Conservation (phyloP, 2,113 vertebrate species). For the Ranitomeya variabilis region DNA sequence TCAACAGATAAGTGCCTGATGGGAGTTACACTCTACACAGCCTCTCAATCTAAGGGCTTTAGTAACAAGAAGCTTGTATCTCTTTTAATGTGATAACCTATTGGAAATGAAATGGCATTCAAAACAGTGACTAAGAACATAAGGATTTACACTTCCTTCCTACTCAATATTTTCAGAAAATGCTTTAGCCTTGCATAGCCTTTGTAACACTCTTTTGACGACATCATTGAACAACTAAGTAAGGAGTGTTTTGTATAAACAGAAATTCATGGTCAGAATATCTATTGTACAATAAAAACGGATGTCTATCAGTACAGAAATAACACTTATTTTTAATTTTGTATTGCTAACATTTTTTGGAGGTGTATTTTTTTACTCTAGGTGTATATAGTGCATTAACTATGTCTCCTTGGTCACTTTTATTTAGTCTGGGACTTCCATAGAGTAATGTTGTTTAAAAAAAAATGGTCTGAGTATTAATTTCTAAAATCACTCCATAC, state of each 20-base stretch:
- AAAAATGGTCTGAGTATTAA: no score
- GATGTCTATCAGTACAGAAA: neutral
- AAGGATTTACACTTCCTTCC: neutral
- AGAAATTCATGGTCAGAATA: neutral
- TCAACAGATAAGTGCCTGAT: slow-evolving; percentile 52
- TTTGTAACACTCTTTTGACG: neutral
- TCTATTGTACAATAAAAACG: neutral
- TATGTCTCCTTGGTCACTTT: neutral
- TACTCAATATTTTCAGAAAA: neutral
- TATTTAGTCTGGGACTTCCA: neutral
- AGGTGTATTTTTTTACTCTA: no score
- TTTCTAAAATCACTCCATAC: no score
- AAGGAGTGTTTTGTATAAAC: neutral
- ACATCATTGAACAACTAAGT: neutral
- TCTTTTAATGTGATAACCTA: neutral
- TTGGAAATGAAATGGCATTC: neutral
- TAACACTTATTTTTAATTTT: neutral
- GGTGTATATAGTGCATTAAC: no score
- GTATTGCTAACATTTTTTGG: no score
- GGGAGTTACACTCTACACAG: slow-evolving; percentile 15
- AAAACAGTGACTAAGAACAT: neutral
- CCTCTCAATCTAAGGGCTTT: slow-evolving; percentile 24
- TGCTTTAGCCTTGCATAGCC: neutral
- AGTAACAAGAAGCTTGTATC: slow-evolving; percentile 9
- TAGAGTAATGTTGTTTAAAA: neutral